A percentile compares a stretch with the other conserved stretches of the same genome.
Conservation (phyloP, 2,888 invertebrate species). For the Chrysodeixis includens region DNA sequence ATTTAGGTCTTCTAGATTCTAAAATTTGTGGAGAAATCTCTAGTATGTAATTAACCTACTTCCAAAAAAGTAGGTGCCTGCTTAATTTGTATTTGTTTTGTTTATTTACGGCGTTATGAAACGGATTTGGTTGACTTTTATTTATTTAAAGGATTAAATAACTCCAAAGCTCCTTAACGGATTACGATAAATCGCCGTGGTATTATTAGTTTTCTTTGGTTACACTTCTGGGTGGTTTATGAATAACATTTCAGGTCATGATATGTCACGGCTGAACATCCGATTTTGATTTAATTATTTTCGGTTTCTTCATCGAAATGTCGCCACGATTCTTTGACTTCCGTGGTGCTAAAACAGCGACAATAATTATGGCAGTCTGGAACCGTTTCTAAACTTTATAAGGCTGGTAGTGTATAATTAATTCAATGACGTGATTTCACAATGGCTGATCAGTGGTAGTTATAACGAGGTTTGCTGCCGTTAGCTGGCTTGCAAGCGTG, state of each 20-base stretch:
- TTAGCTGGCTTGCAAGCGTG: constrained; percentile 69
- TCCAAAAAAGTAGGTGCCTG: neutral
- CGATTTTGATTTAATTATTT: neutral
- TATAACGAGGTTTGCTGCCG: constrained; percentile 62
- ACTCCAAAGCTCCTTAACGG: constrained; percentile 4
- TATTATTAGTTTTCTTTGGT: constrained; percentile 1
- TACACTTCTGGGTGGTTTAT: constrained; percentile 1
- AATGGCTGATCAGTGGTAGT: constrained; percentile 57
- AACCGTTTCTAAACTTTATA: constrained; percentile 40
- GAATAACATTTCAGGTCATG: constrained; percentile 1
- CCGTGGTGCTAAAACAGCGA: constrained; percentile 17
- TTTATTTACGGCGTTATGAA: constrained; percentile 4
- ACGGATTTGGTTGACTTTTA: constrained; percentile 1
- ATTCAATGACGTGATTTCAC: constrained; percentile 57
- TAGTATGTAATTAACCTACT: constrained; percentile 1
- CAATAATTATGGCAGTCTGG: constrained; percentile 23
- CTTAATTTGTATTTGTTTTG: neutral
- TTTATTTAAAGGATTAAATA: constrained; percentile 4
- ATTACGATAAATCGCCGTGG: neutral
- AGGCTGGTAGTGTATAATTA: constrained; percentile 39
- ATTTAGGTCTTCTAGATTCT: constrained; percentile 1
- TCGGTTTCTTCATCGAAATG: neutral
- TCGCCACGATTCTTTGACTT: constrained; percentile 7
- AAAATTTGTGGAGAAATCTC: neutral
- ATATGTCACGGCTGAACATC: neutral